These are phyloP conservation scores for Sebastes cheni DNA, from an alignment of 2,797 vertebrate species.

Conservation along the genomic window DNA sequence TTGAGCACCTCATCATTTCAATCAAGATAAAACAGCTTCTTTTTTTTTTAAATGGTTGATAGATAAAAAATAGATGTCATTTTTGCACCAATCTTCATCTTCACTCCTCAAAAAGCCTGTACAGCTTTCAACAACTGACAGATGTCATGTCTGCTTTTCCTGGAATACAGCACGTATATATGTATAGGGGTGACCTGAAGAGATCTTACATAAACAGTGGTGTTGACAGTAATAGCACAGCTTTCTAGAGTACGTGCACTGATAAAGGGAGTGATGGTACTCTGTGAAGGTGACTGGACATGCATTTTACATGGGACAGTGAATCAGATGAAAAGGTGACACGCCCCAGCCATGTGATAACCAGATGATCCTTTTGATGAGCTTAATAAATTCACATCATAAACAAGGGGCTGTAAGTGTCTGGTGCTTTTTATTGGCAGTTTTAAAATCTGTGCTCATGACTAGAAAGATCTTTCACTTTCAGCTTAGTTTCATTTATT, in stretches of 20 bases:
- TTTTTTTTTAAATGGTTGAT: no score
- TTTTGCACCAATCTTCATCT: background rate
- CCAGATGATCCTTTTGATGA: background rate
- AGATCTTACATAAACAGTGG: slow-evolving; percentile 62
- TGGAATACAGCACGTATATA: background rate
- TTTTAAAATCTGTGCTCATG: background rate
- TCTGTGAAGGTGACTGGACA: slow-evolving; percentile 56
- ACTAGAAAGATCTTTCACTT: background rate
- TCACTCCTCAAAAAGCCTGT: background rate
- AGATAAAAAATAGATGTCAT: background rate
- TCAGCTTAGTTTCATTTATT: background rate
- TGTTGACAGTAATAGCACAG: slow-evolving; percentile 74
- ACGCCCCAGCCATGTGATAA: background rate
- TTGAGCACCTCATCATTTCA: background rate
- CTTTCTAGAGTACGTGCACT: slow-evolving; percentile 23
- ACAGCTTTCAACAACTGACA: background rate
- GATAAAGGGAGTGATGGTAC: slow-evolving; percentile 38
- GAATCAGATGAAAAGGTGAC: background rate
- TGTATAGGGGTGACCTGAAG: slow-evolving; percentile 20
- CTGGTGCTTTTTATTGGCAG: background rate
- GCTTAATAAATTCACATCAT: background rate
- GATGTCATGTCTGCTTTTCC: slow-evolving; percentile 4
- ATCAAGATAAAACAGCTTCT: background rate
- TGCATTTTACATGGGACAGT: background rate
- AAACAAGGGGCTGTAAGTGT: slow-evolving; percentile 2